Evolutionary conservation across 2,113 vertebrate species (phyloP), one percentile per base, ranked within the genome.

Genomic region (Cercocebus atys): DNA sequence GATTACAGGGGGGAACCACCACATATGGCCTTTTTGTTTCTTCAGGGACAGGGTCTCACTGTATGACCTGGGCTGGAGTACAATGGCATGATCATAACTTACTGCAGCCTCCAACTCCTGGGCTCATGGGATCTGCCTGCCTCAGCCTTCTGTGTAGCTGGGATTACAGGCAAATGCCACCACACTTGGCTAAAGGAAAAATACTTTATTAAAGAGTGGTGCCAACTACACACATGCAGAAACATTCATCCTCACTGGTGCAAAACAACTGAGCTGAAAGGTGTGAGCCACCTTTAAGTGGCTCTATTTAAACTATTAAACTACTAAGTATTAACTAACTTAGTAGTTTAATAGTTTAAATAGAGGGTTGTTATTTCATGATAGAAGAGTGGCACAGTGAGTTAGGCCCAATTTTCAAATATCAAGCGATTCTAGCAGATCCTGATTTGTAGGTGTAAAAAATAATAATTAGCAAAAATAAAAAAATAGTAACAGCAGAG

Each of bases 281-380:
- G 22, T 92, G 52, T 55, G 52, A 7, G 52, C 18, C 52, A 55
- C 17, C 52, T 55, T 55, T 20, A 20, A 20, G 18, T 20, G 52
- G 52, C 52, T 55, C 52, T 20, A 55, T 18, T 55, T 55, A 55
- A 55, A 55, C 52, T 2, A 55, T 55, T 55, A 55, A 55, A 55
- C 52, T 52, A 52, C 50, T 17, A 45, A 40, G 40, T 40, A 40
- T 40, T 40, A 40, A 40, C 40, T 40, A 40, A 4, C 40, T 40
- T 40, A 40, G 40, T 40, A 40, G 96, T 97, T 94, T 79, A 93
- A 66, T 55, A 94, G 61, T 97, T 94, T 73, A 97, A 91, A 94
- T 89, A 78, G 73, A 94, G 96, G 64, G 76, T 82, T 90, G 94
- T 96, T 92, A 93, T 96, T 97, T 52, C 13, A 47, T 7, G 18